phyloP scores from a whole-genome alignment of 2,797 vertebrate genomes.

The Martes flavigula region DNA sequence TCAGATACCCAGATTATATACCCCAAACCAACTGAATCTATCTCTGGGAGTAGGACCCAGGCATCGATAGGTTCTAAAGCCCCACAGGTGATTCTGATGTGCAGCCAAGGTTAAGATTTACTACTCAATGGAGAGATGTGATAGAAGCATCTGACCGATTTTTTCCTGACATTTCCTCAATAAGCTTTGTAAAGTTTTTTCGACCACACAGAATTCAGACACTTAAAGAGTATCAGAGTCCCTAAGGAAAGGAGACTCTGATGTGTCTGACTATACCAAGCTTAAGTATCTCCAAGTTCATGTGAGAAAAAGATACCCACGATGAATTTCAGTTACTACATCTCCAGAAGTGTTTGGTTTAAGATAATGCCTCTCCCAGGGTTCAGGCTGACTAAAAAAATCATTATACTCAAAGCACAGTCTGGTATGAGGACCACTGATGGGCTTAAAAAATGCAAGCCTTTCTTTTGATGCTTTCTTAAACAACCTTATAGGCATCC shows the following conservation, averaged over 20 bases:
- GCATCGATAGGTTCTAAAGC: not conserved
- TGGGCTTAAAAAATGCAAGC: not conserved
- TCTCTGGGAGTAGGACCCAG: not conserved
- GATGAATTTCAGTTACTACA: not conserved
- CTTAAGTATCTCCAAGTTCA: not conserved
- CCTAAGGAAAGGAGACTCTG: accelerated
- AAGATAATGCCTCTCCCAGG: not conserved
- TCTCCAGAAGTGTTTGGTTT: not conserved
- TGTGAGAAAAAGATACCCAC: not conserved
- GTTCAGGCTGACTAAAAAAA: conserved; percentile 39
- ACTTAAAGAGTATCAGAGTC: not conserved
- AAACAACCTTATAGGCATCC: conserved; percentile 11
- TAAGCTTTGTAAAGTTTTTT: not conserved
- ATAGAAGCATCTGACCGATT: not conserved
- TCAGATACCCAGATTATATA: not conserved
- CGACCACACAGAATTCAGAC: not conserved
- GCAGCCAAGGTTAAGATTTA: not conserved
- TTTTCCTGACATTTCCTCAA: not conserved
- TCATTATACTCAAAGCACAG: not conserved
- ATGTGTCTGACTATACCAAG: not conserved
- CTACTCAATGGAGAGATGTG: not conserved
- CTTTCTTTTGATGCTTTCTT: conserved; percentile 18
- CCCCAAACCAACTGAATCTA: not conserved
- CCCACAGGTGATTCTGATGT: not conserved
- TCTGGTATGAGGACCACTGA: not conserved